Evolutionary conservation across 2,113 vertebrate genomes (phyloP), one percentile per base, ranked within the genome.

Genomic region (Limanda limanda): DNA sequence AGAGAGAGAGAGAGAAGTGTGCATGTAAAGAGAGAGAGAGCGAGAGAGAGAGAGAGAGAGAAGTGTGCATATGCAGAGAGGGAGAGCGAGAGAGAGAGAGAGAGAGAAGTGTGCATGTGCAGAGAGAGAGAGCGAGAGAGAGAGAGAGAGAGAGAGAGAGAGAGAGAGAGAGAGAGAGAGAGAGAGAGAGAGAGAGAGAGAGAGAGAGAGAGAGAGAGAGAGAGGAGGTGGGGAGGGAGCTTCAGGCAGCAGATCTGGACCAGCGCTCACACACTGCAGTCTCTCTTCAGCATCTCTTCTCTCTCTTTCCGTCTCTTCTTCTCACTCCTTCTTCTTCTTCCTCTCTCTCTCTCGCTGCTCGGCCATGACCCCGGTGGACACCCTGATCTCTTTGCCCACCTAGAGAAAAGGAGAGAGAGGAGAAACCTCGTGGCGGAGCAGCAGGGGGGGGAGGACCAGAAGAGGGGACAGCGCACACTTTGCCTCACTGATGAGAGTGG

Each of bases 241-340:
- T 91, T 77, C 40, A 90, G 89, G 91, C 86, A 86, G 75, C 85
- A 57, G 86, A 86, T 82, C 80, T 81, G 92, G 91, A 92, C 88
- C 78, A 86, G 77, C 79, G 85, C 88, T 93, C 81, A 86, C 84
- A 91, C 90, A 92, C 92, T 94, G 94, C 94, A 91, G 94, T 92
- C 89, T 90, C 92, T 91, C 87, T 75, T 71, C 84, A 51, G 47
- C 91, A 88, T 81, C 88, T 86, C 40, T 42, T 42, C 40, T 13
- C 35, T 65, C 62, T 56, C 12, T 57, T 21, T 57, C 72, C 45
- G 52, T 71, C 71, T 79, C 72, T 78, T 71, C 69, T 62, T 67
- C 68, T 57, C 58, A 52, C 67, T 80, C 35, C 17, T 69, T 82
- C 37, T 13, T 52, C 51, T 2, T 52, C 51, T 69, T 81, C 63